Conservation (phyloP, 2,888 invertebrate genomes). For the Apodemia zela region DNA sequence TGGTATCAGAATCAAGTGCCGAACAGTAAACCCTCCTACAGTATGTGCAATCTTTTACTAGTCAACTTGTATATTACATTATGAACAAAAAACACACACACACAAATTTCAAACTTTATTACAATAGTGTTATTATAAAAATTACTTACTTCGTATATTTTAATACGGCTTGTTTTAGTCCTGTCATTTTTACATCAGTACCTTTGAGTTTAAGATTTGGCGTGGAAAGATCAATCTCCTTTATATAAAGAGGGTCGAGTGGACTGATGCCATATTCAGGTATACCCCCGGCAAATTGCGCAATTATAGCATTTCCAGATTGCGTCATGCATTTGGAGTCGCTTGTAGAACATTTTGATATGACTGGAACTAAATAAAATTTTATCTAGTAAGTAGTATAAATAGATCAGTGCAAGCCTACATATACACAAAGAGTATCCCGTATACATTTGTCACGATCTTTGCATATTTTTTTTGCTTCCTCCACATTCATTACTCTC, state of each 20-base stretch:
- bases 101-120: too few relatives aligned
- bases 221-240: constrained; percentile 11
- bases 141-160: constrained; percentile 14
- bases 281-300: not conserved
- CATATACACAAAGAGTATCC: too few relatives aligned
- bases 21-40: too few relatives aligned
- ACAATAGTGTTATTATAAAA: not conserved
- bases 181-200: not conserved
- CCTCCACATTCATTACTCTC: too few relatives aligned
- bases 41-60: too few relatives aligned
- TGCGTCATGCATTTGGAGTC: constrained; percentile 8
- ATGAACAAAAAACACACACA: too few relatives aligned
- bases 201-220: constrained; percentile 2
- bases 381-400: too few relatives aligned
- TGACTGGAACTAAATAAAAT: constrained; percentile 9
- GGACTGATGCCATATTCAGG: not conserved
- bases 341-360: constrained; percentile 16
- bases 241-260: constrained; percentile 11
- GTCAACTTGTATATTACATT: too few relatives aligned
- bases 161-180: not conserved
- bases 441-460: too few relatives aligned
- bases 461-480: too few relatives aligned
- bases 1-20: too few relatives aligned
- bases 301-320: constrained; percentile 5
- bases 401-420: too few relatives aligned